Evolutionary conservation across 2,113 vertebrate species (phyloP).

Genomic region (Neoarius graeffei): DNA sequence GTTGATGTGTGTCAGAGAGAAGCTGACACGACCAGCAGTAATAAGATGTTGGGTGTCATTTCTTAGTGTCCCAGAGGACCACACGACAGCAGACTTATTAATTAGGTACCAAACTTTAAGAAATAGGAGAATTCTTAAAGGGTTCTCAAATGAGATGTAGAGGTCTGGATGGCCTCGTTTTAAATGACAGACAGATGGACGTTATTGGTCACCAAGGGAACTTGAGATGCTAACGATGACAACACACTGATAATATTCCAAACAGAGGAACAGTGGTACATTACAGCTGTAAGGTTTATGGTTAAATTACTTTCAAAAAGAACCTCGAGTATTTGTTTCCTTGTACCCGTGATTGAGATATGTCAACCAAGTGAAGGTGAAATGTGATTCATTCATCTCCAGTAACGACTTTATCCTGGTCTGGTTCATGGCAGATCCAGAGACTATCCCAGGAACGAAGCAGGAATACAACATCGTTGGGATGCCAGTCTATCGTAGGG

Average conservation of each 20-base stretch:
- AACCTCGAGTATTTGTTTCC: background rate
- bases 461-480: background rate
- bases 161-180: background rate
- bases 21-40: background rate
- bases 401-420: background rate
- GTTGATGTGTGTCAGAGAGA: background rate
- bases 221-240: background rate
- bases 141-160: background rate
- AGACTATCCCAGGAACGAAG: background rate
- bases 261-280: background rate
- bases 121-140: background rate
- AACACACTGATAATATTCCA: background rate
- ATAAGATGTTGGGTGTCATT: slow-evolving; percentile 1
- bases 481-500: background rate
- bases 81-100: background rate
- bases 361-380: background rate
- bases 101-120: background rate
- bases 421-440: background rate
- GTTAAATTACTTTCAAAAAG: background rate
- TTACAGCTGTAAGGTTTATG: background rate
- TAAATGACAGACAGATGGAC: background rate
- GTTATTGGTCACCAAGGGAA: background rate
- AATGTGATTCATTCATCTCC: background rate
- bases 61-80: background rate
- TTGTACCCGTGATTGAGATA: background rate